Evolutionary conservation across 2,888 invertebrate genomes (phyloP), one percentile per base, ranked within the genome.

Genomic region (Cephus pulcher): DNA sequence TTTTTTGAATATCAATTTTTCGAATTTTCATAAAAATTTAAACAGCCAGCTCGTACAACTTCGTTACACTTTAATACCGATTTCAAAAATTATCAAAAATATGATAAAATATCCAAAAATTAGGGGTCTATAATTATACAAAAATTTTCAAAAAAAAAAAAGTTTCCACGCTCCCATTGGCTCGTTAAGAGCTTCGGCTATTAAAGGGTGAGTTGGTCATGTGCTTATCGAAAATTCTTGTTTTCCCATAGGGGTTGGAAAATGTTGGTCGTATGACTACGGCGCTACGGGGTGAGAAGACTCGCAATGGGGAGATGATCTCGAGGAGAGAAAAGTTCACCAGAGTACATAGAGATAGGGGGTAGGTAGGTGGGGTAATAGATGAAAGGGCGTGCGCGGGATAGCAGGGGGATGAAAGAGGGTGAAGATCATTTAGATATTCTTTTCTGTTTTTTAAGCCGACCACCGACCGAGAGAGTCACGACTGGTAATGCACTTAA

Each of bases 391-490:
- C 56, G 56, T 23, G 56, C 56, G 56, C 15, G 12, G 74, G 69
- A 74, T 77, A 77, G 74, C 40, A 70, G 33, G 35, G 40, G 78
- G 78, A 40, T 34, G 78, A 69, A 34, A 32, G 71, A 71, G 71
- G 71, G 71, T 32, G 71, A 71, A 56, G 78, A 78, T 78, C 78
- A 70, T 78, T 75, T 75, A 75, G 40, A 78, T 56, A 56, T 71
- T 71, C 71, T 71, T 71, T 71, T 30, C 34, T 71, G 12, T 71
- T 34, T 71, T 32, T 34, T 34, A 34, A 71, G 71, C 80, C 76
- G 81, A 79, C 80, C 80, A 79, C 82, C 79, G 71, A 80, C 82
- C 34, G 81, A 76, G 80, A 69, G 75, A 68, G 74, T 75, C 76
- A 77, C 75, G 76, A 73, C 75, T 75, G 75, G 37, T 75, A 75